Percentiles rank a stretch among this genome's conserved stretches.
Conservation (phyloP, 2,888 invertebrate species). For the Thera britannica region DNA sequence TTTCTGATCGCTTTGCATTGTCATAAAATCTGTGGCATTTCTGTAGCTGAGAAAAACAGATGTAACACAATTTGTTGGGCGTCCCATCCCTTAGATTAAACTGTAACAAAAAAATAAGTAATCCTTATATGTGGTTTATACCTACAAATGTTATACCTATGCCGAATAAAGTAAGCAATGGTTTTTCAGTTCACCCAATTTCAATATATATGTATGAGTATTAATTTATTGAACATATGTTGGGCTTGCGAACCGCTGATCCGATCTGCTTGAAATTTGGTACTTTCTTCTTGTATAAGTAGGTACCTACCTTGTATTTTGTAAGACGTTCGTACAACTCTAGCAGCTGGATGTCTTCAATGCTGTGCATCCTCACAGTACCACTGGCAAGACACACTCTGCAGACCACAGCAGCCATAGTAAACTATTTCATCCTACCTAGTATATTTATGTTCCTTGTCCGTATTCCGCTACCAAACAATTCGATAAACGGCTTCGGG, state of each 20-base stretch:
- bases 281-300: too few species aligned
- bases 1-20: conserved; percentile 11
- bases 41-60: conserved; percentile 14
- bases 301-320: conserved; percentile 4
- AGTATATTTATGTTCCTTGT: too few species aligned
- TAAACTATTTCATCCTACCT: too few species aligned
- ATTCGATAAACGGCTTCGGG: too few species aligned
- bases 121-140: neutral
- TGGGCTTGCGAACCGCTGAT: too few species aligned
- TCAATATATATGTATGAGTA: too few species aligned
- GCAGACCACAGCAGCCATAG: conserved; percentile 7
- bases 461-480: too few species aligned
- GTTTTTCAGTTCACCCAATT: too few species aligned
- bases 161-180: too few species aligned
- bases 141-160: too few species aligned
- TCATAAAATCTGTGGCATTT: conserved; percentile 9
- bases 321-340: conserved; percentile 12
- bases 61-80: conserved; percentile 12
- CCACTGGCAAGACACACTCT: conserved; percentile 8
- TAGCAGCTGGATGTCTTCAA: conserved; percentile 9
- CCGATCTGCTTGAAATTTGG: too few species aligned
- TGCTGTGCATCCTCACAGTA: conserved; percentile 11
- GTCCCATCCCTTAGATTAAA: conserved; percentile 1
- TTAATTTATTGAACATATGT: too few species aligned
- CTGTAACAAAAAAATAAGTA: conserved; percentile 13